Conservation (phyloP, 1,140 invertebrate genomes). For the Drosophila mauritiana region DNA sequence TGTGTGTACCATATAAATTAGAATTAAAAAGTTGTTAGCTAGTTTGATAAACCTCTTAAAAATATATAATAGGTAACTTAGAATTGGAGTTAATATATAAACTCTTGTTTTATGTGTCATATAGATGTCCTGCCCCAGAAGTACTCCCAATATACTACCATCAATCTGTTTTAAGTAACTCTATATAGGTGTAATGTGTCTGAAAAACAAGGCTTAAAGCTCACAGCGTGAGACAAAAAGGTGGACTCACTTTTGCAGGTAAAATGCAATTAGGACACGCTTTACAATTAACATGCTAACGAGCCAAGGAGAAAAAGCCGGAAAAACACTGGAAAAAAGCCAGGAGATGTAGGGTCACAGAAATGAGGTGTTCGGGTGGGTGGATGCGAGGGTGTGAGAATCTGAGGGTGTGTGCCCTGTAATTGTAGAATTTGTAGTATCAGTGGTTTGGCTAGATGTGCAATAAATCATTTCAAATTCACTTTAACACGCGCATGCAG, state of each 20-base stretch:
- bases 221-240: background rate
- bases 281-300: slow-evolving; percentile 65
- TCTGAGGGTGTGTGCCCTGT: slow-evolving; percentile 19
- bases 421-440: slow-evolving; percentile 59
- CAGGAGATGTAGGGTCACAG: background rate
- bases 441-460: slow-evolving; percentile 52
- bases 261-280: slow-evolving; percentile 52
- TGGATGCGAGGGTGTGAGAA: background rate
- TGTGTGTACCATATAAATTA: no score
- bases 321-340: slow-evolving; percentile 15
- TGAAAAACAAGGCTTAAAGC: background rate
- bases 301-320: slow-evolving; percentile 29
- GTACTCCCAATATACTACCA: background rate
- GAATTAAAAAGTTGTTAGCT: no score
- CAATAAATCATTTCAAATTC: slow-evolving; percentile 81
- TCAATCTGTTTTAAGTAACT: background rate
- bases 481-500: slow-evolving; percentile 69
- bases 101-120: no score
- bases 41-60: no score
- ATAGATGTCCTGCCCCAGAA: no score
- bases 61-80: no score
- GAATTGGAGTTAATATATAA: no score
- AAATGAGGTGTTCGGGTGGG: background rate
- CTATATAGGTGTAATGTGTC: background rate
- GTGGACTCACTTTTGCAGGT: slow-evolving; percentile 7